A percentile compares a stretch with the other conserved stretches of the same genome.
These are phyloP conservation scores for Garrulus glandarius DNA, from an alignment of 2,797 vertebrate genomes.

Conservation along the genomic window DNA sequence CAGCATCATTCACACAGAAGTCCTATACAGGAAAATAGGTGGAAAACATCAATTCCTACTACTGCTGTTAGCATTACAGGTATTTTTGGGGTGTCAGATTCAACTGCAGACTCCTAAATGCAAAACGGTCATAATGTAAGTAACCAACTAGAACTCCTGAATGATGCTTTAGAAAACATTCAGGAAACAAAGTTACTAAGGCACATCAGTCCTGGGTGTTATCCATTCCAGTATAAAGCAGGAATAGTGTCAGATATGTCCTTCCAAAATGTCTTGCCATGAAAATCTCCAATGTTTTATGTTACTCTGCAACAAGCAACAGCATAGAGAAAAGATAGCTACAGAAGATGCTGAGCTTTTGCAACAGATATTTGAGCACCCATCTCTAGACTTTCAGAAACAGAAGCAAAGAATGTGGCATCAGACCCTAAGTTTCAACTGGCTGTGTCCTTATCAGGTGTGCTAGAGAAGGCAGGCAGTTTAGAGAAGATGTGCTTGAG, in stretches of 20 bases:
- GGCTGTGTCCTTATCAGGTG: background rate
- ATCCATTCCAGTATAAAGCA: background rate
- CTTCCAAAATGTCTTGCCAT: background rate
- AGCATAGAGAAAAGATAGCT: background rate
- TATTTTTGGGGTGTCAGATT: background rate
- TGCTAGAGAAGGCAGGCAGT: background rate
- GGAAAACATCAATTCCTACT: background rate
- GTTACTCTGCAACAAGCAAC: background rate
- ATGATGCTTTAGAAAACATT: too few species aligned
- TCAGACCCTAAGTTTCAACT: background rate
- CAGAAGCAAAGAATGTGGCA: background rate
- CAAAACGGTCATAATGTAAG: background rate
- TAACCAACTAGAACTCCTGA: background rate
- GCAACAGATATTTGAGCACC: background rate
- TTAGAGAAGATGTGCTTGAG: accelerated
- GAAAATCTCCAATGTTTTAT: background rate
- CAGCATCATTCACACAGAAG: background rate
- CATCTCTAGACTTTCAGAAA: background rate
- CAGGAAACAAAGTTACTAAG: background rate
- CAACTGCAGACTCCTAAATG: background rate
- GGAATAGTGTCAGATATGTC: background rate
- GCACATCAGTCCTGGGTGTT: accelerated
- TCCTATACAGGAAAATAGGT: background rate
- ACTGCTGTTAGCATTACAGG: background rate
- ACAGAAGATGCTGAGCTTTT: background rate